Evolutionary conservation across 2,113 vertebrate species (phyloP), one percentile per base, ranked within the genome.

Genomic region (Nanorana parkeri): DNA sequence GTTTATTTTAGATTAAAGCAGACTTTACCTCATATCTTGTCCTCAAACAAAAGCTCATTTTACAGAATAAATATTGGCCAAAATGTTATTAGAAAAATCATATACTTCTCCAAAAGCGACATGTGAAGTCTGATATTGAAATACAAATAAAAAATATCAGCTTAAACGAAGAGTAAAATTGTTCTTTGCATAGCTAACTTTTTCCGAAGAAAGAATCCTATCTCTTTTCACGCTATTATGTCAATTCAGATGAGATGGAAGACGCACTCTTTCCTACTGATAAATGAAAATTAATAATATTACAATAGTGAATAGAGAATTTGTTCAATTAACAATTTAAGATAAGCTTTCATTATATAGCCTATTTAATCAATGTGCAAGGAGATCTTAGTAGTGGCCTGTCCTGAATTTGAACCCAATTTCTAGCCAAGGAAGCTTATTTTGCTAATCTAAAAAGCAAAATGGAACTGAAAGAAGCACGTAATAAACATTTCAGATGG

Each of bases 31-130:
- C 64, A 83, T 68, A 83, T 83, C 72, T 68, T 83, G 72, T 83
- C 72, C 80, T 76, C 80, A 83, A 75, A 83, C 80, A 83, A 83
- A 83, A 76, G 80, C 71, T 83, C 28, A 81, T 74, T 81, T 74
- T 81, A 71, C 69, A 36, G 61, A 81, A 74, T 74, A 73, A 83
- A 83, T 68, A 83, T 83, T 83, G 80, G 71, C 63, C 61, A 83
- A 76, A 83, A 83, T 67, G 63, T 32, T 83, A 67, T 74, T 74
- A 81, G n/a, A 41, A 75, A 83, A 75, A 75, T 58, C 80, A 76
- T 83, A 76, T 82, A 67, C 61, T 65, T 74, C 60, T 75, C 80
- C 80, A 80, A 61, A 81, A 74, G 23, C 13, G 26, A 26, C 36
- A 66, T 72, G 26, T 66, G 51, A 74, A 72, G 54, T 17, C 47